Conservation (phyloP, 2,888 invertebrate genomes). For the Thelaira solivaga region DNA sequence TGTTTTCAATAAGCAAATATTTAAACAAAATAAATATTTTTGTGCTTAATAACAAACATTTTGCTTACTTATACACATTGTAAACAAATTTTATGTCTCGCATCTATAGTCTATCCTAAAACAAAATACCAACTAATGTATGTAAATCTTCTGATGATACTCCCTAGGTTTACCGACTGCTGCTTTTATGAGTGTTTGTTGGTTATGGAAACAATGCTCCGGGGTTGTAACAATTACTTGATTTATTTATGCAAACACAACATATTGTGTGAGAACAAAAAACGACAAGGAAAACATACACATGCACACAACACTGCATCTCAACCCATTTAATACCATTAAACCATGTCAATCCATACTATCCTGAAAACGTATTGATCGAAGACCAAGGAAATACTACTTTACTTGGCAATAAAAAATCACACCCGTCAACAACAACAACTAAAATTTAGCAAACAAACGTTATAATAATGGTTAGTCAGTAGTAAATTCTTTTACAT, state of each 20-base stretch:
- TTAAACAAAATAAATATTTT: constrained; percentile 24
- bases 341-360: constrained; percentile 9
- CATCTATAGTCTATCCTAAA: not conserved
- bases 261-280: constrained; percentile 39
- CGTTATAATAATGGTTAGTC: constrained; percentile 56
- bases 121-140: too few relatives aligned
- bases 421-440: constrained; percentile 52
- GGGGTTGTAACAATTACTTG: constrained; percentile 58
- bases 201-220: not conserved
- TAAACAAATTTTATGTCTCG: constrained; percentile 1
- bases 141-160: constrained; percentile 4
- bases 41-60: not conserved
- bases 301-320: constrained; percentile 26
- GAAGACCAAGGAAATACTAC: constrained; percentile 26
- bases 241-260: constrained; percentile 57
- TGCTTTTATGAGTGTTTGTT: not conserved
- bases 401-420: constrained; percentile 49
- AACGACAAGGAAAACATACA: constrained; percentile 22
- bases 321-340: constrained; percentile 8
- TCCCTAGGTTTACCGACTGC: constrained; percentile 4
- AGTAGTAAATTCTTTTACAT: constrained; percentile 18
- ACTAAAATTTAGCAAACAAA: constrained; percentile 23
- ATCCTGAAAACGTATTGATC: constrained; percentile 11
- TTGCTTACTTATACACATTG: not conserved
- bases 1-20: constrained; percentile 16